A percentile compares a stretch with the other conserved stretches of the same genome.
phyloP scores from a whole-genome alignment of 1,140 invertebrate species.

The Sitophilus oryzae region DNA sequence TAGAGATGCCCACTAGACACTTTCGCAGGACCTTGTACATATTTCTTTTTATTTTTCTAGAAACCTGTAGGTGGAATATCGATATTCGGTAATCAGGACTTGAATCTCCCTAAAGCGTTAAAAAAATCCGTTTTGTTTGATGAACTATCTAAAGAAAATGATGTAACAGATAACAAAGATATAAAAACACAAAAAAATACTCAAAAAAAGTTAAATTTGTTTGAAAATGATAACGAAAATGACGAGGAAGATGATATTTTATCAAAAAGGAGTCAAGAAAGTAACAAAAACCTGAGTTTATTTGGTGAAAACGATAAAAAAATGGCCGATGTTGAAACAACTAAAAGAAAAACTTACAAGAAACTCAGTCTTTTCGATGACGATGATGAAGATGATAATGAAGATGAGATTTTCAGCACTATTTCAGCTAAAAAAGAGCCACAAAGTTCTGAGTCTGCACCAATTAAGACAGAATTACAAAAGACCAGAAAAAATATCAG shows the following conservation, averaged over 20 bases:
- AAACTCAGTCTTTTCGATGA: slow-evolving; percentile 40
- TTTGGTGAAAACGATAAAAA: slow-evolving; percentile 12
- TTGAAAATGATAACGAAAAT: slow-evolving; percentile 32
- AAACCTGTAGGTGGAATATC: slow-evolving; percentile 53
- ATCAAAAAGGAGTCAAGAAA: not conserved
- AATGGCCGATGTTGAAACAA: no score
- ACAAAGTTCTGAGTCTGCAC: no score
- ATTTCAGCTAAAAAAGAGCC: no score
- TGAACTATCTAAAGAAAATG: slow-evolving; percentile 9
- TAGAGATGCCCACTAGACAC: not conserved
- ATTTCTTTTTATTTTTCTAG: slow-evolving; percentile 42
- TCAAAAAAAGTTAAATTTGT: slow-evolving; percentile 37
- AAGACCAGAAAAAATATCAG: slow-evolving; percentile 29
- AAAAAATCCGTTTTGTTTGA: slow-evolving; percentile 13
- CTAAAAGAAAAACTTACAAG: no score
- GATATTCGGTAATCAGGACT: slow-evolving; percentile 45
- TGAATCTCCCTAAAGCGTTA: slow-evolving; percentile 4
- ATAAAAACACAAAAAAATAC: slow-evolving; percentile 13
- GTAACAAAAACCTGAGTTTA: not conserved
- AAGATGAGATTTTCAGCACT: no score
- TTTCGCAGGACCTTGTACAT: slow-evolving; percentile 8
- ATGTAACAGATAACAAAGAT: slow-evolving; percentile 16
- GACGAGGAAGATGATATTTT: slow-evolving; percentile 25
- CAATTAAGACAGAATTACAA: not conserved
- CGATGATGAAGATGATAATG: slow-evolving; percentile 25